Evolutionary conservation across 2,113 vertebrate species (phyloP).

Genomic region (Dicerorhinus sumatrensis): DNA sequence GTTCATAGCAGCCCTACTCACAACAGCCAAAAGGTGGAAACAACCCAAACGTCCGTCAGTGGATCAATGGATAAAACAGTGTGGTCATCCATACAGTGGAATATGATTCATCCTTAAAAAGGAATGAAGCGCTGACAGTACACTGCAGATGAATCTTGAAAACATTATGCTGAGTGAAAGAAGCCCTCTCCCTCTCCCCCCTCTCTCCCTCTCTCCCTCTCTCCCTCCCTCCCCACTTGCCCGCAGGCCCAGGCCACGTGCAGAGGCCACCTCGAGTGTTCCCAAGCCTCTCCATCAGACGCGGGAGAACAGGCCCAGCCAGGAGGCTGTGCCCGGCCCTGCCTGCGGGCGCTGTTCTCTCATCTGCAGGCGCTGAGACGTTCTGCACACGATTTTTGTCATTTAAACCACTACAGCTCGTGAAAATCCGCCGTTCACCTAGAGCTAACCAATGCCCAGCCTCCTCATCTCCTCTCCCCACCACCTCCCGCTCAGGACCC

Average conservation of each 20-base stretch:
- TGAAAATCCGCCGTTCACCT: conserved; percentile 34
- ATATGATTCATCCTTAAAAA: neutral
- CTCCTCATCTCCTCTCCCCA: neutral
- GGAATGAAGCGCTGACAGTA: neutral
- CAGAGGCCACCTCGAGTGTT: neutral
- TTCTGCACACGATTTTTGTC: neutral
- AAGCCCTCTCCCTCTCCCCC: neutral
- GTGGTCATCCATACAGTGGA: neutral
- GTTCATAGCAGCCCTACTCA: neutral
- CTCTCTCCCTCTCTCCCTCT: neutral
- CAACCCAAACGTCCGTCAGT: too few relatives aligned
- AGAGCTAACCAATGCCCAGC: neutral
- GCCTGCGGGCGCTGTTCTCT: neutral
- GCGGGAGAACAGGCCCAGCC: too few relatives aligned
- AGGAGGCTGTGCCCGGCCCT: neutral
- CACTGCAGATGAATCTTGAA: neutral
- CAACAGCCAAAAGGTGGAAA: neutral
- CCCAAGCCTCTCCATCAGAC: too few relatives aligned
- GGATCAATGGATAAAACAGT: neutral
- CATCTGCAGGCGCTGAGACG: neutral
- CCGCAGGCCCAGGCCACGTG: neutral
- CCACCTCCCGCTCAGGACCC: neutral
- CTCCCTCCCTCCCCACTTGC: neutral
- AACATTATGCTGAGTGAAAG: neutral
- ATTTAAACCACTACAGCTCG: neutral